Percentiles rank a stretch among this genome's conserved stretches.
phyloP scores from a whole-genome alignment of 2,797 vertebrate species.

The Anniella stebbinsi region DNA sequence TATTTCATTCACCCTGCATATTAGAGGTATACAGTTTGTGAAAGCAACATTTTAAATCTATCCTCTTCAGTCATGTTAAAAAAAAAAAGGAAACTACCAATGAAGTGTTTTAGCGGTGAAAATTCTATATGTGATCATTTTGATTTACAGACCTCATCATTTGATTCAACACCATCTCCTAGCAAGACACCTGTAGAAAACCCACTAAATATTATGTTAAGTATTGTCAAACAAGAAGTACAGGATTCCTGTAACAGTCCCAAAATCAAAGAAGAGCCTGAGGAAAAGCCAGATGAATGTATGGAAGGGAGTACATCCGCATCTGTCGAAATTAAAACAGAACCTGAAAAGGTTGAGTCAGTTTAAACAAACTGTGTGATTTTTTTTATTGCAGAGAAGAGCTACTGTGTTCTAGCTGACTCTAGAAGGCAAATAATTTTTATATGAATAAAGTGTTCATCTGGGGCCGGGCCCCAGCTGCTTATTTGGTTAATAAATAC shows the following conservation, averaged over 20 bases:
- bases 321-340: slow-evolving; percentile 84
- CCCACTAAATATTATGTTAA: slow-evolving; percentile 89
- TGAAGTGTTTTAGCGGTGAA: background rate
- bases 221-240: slow-evolving; percentile 87
- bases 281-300: slow-evolving; percentile 74
- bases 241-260: slow-evolving; percentile 80
- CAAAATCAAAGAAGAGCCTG: slow-evolving; percentile 89
- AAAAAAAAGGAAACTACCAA: background rate
- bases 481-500: slow-evolving; percentile 93
- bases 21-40: background rate
- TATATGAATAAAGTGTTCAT: slow-evolving; percentile 83
- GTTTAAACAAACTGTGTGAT: slow-evolving; percentile 74
- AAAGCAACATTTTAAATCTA: background rate
- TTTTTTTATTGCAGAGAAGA: slow-evolving; percentile 74
- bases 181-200: slow-evolving; percentile 92
- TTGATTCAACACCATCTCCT: slow-evolving; percentile 94
- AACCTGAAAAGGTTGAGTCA: slow-evolving; percentile 82
- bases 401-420: slow-evolving; percentile 78
- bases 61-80: background rate
- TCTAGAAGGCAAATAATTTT: slow-evolving; percentile 83
- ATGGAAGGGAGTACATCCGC: slow-evolving; percentile 79
- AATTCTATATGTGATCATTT: background rate
- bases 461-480: slow-evolving; percentile 87
- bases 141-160: slow-evolving; percentile 88
- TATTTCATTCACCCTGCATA: background rate